Conservation (phyloP, 2,888 invertebrate genomes). For the Agrotis segetum region DNA sequence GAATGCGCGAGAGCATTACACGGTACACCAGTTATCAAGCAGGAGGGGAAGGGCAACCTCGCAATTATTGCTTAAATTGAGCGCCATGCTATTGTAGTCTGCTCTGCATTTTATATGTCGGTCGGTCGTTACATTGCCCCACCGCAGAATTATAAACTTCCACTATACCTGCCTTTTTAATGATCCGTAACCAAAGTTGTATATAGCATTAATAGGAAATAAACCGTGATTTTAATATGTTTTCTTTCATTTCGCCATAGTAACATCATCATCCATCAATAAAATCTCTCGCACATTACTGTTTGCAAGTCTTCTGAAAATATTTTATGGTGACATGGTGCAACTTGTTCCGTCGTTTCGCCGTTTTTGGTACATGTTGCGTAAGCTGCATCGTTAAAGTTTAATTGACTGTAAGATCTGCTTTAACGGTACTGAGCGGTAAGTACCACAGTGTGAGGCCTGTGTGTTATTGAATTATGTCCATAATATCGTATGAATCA, state of each 20-base stretch:
- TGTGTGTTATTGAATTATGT: slow-evolving; percentile 42
- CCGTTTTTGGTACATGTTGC: slow-evolving; percentile 64
- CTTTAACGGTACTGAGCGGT: slow-evolving; percentile 57
- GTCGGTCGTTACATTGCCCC: neutral
- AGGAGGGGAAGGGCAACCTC: neutral
- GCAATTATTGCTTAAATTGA: neutral
- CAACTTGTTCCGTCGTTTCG: slow-evolving; percentile 60
- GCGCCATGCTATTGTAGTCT: no score
- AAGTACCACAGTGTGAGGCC: slow-evolving; percentile 35
- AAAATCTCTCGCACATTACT: neutral
- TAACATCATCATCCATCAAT: neutral
- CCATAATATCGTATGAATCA: slow-evolving; percentile 47
- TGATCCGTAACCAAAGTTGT: no score
- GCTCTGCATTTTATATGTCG: neutral
- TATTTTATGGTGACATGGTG: slow-evolving; percentile 39
- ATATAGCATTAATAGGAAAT: no score
- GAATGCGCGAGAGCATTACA: no score
- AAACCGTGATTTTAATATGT: neutral
- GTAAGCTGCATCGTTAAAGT: slow-evolving; percentile 65
- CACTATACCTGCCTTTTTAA: neutral
- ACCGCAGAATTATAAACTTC: no score
- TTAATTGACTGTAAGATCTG: slow-evolving; percentile 61
- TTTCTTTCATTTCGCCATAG: neutral
- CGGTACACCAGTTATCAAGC: neutral
- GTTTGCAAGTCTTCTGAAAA: slow-evolving; percentile 24